phyloP scores from a whole-genome alignment of 2,113 vertebrate species.

The Daboia siamensis region DNA sequence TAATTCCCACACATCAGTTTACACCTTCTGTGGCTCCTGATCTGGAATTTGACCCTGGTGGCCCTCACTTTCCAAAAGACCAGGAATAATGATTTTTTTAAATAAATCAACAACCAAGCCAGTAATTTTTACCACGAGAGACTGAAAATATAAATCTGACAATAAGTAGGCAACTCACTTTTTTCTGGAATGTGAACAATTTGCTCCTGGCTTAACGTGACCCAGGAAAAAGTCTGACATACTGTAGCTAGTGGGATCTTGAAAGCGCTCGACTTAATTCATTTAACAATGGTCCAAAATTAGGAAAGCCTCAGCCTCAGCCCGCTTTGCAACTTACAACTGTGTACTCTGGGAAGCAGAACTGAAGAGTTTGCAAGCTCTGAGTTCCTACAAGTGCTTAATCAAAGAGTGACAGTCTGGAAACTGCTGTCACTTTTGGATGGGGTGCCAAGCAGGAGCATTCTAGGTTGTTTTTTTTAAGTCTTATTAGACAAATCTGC shows the following conservation, averaged over 20 bases:
- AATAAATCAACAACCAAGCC: background rate
- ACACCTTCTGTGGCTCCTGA: background rate
- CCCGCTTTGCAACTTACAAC: too few relatives aligned
- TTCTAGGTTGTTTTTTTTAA: background rate
- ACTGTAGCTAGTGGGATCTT: background rate
- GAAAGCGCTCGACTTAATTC: background rate
- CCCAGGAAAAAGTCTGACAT: background rate
- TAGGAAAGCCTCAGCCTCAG: background rate
- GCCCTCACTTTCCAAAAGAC: background rate
- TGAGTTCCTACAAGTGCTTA: background rate
- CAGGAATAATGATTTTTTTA: background rate
- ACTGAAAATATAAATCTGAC: background rate
- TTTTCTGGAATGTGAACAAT: background rate
- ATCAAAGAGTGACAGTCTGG: background rate
- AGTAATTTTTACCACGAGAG: background rate
- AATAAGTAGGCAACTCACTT: background rate
- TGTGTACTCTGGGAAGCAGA: background rate
- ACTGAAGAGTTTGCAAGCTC: background rate
- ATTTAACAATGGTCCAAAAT: too few relatives aligned
- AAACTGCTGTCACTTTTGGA: background rate
- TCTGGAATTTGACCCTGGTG: background rate
- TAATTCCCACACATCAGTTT: background rate
- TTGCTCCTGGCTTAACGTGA: background rate
- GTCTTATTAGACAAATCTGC: background rate
- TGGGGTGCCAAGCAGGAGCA: background rate